Evolutionary conservation across 2,888 invertebrate species (phyloP).

Genomic region (Serripes groenlandicus): DNA sequence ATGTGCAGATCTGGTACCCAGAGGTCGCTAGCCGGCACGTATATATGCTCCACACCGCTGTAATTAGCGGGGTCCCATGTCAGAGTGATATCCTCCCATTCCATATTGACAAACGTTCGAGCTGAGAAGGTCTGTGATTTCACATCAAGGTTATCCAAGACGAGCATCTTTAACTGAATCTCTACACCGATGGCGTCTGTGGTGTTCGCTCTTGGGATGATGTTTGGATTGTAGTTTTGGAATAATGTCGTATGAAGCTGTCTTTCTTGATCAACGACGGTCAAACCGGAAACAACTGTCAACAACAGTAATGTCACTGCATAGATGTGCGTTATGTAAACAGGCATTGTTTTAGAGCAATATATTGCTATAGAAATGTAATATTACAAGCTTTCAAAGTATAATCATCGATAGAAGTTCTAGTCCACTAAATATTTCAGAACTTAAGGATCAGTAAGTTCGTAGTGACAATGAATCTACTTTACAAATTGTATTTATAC

Average conservation of each 20-base stretch:
- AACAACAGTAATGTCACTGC: no score
- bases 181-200: constrained; percentile 35
- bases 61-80: constrained; percentile 49
- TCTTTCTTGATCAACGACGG: constrained; percentile 5
- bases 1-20: constrained; percentile 63
- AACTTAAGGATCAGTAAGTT: no score
- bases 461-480: no score
- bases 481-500: no score
- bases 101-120: constrained; percentile 53
- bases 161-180: constrained; percentile 47
- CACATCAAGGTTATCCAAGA: constrained; percentile 62
- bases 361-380: no score
- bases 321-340: no score
- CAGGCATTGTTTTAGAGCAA: no score
- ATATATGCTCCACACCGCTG: constrained; percentile 41
- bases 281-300: no score
- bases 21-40: constrained; percentile 39
- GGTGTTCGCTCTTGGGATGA: constrained; percentile 33
- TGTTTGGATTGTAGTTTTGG: constrained; percentile 36
- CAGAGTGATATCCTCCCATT: constrained; percentile 60
- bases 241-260: constrained; percentile 5
- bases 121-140: constrained; percentile 58
- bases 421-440: no score
- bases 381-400: no score
- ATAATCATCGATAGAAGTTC: no score